Conservation (phyloP, 2,113 vertebrate genomes). For the Cololabis saira region DNA sequence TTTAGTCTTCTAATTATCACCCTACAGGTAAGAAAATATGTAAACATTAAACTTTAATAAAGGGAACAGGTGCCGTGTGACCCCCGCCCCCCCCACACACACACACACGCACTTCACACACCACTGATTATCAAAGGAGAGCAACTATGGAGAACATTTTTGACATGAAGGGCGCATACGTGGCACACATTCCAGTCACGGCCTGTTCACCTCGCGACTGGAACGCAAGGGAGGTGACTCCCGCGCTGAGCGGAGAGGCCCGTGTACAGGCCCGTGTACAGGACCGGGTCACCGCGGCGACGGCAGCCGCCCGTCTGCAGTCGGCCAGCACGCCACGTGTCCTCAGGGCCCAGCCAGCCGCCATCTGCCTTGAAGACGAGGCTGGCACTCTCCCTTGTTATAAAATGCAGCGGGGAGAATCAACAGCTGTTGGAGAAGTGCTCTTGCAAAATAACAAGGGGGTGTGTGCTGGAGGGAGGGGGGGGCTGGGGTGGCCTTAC, state of each 20-base stretch:
- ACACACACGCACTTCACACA: constrained; percentile 39
- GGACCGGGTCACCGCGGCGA: too few relatives aligned
- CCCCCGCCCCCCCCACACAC: constrained; percentile 38
- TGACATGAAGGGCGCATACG: constrained; percentile 54
- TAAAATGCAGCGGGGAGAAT: constrained; percentile 68
- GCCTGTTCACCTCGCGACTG: constrained; percentile 33
- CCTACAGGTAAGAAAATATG: constrained; percentile 45
- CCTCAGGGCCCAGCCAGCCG: constrained; percentile 51
- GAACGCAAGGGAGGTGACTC: constrained; percentile 41
- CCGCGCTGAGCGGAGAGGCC: constrained; percentile 23
- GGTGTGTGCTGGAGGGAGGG: constrained; percentile 4
- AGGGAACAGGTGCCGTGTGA: constrained; percentile 62
- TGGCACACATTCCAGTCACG: constrained; percentile 61
- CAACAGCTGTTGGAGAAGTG: constrained; percentile 71
- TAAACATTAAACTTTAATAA: constrained; percentile 50
- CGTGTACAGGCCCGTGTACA: constrained; percentile 10
- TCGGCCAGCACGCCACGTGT: constrained; percentile 70
- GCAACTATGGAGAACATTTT: constrained; percentile 56
- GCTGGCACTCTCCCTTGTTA: constrained; percentile 63
- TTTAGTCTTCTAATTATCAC: constrained; percentile 45
- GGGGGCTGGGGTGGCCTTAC: constrained; percentile 9
- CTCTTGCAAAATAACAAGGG: constrained; percentile 52
- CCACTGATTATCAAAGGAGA: constrained; percentile 65
- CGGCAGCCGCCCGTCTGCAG: constrained; percentile 39
- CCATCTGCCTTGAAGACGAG: constrained; percentile 73